phyloP scores from a whole-genome alignment of 92 coral and sea anemone species.

The Phenganax marumi region DNA sequence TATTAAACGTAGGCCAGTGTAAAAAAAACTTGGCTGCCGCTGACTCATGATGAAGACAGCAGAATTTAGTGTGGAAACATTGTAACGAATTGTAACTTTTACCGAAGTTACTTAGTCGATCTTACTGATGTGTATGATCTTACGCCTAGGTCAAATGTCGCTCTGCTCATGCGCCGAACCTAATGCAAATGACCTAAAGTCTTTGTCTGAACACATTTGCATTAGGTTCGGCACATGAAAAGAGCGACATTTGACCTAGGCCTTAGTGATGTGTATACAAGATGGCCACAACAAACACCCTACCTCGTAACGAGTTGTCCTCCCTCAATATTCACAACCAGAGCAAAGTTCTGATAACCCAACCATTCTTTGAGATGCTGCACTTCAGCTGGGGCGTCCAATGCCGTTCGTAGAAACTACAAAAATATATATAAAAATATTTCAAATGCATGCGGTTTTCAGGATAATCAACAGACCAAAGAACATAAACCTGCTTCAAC shows the following conservation, averaged over 20 bases:
- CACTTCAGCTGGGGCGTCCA: slow-evolving; percentile 82
- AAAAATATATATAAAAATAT: neutral
- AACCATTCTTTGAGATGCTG: slow-evolving; percentile 75
- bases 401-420: slow-evolving; percentile 65
- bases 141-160: too few relatives aligned
- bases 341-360: slow-evolving; percentile 65
- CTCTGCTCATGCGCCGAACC: too few relatives aligned
- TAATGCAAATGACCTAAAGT: too few relatives aligned
- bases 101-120: too few relatives aligned
- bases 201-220: too few relatives aligned
- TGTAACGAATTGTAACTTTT: too few relatives aligned
- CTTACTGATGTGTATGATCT: too few relatives aligned
- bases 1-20: neutral
- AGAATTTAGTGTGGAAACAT: too few relatives aligned
- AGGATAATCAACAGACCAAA: neutral
- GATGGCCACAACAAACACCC: neutral
- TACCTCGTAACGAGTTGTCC: slow-evolving; percentile 89
- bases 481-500: too few relatives aligned
- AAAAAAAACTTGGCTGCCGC: neutral
- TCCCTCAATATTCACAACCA: slow-evolving; percentile 84
- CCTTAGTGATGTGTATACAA: neutral
- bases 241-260: too few relatives aligned
- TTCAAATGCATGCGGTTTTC: neutral
- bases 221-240: too few relatives aligned
- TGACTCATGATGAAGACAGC: neutral